Evolutionary conservation across 2,888 invertebrate genomes (phyloP).

Genomic region (Graphium colonna): DNA sequence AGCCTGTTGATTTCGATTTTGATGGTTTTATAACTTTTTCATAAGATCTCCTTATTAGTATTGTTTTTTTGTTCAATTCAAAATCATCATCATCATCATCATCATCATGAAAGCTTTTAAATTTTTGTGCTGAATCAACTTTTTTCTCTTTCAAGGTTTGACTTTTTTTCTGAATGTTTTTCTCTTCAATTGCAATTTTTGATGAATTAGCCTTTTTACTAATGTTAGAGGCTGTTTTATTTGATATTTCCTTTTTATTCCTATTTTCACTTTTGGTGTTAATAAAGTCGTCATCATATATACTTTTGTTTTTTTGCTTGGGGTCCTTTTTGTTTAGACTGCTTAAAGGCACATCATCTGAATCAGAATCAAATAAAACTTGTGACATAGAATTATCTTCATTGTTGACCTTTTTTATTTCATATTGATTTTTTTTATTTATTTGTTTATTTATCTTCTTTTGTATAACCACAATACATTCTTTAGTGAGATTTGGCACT

Average conservation of each 20-base stretch:
- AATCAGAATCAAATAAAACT: conserved; percentile 54
- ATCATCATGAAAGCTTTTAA: too few relatives aligned
- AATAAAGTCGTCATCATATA: conserved; percentile 50
- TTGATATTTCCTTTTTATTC: not conserved
- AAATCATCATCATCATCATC: conserved; percentile 59
- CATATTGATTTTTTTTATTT: conserved; percentile 23
- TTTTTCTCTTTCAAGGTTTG: conserved; percentile 21
- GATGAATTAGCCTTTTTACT: conserved; percentile 3
- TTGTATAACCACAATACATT: conserved; percentile 68
- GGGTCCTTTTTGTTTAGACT: conserved; percentile 41
- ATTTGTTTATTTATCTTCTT: conserved; percentile 56
- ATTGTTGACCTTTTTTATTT: conserved; percentile 12
- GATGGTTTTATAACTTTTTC: conserved; percentile 53
- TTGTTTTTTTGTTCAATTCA: conserved; percentile 54
- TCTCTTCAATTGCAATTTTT: not conserved
- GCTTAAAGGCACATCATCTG: conserved; percentile 58
- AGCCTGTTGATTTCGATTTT: conserved; percentile 69
- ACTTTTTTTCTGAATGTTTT: conserved; percentile 14
- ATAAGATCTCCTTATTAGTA: conserved; percentile 57
- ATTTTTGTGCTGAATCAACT: too few relatives aligned
- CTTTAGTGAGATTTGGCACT: conserved; percentile 63
- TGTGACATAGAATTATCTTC: conserved; percentile 36
- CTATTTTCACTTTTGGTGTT: conserved; percentile 29
- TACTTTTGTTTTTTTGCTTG: not conserved
- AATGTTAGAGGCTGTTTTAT: conserved; percentile 6